Percentiles rank a stretch among this genome's conserved stretches.
Conservation (phyloP, 2,888 invertebrate species). For the Bombylius major region DNA sequence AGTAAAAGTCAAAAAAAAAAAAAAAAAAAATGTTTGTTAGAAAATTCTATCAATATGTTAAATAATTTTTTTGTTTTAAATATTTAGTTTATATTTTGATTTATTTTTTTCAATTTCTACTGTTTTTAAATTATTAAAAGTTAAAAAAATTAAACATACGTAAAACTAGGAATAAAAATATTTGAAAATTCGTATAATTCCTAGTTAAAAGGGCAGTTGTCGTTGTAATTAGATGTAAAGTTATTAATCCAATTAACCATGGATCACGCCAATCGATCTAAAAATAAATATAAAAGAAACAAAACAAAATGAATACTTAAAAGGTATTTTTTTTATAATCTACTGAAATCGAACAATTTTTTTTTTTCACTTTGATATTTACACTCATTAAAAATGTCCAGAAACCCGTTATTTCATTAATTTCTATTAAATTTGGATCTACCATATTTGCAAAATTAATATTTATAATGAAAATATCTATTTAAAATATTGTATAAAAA, state of each 20-base stretch:
- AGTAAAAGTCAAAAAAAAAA: background rate
- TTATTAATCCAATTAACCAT: slow-evolving; percentile 65
- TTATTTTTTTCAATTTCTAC: too few species aligned
- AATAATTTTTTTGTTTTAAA: background rate
- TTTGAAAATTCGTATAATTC: slow-evolving; percentile 78
- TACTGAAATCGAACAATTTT: background rate
- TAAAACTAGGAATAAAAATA: slow-evolving; percentile 63
- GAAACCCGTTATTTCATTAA: slow-evolving; percentile 61
- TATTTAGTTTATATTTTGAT: background rate
- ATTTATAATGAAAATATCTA: background rate
- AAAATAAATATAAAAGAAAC: slow-evolving; percentile 17
- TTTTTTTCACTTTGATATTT: slow-evolving; percentile 38
- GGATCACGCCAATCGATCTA: slow-evolving; percentile 84
- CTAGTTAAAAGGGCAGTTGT: slow-evolving; percentile 67
- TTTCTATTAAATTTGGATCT: slow-evolving; percentile 52
- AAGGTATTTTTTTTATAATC: too few species aligned
- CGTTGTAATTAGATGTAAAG: slow-evolving; percentile 65
- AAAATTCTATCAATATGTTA: background rate
- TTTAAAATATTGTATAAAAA: too few species aligned
- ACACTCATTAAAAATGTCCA: slow-evolving; percentile 68
- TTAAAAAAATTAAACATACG: slow-evolving; percentile 45
- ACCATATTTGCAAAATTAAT: slow-evolving; percentile 25
- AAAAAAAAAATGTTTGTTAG: background rate
- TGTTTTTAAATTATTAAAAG: background rate
- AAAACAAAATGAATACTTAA: background rate